Conservation (phyloP, 2,113 vertebrate species). For the Cacatua alba region DNA sequence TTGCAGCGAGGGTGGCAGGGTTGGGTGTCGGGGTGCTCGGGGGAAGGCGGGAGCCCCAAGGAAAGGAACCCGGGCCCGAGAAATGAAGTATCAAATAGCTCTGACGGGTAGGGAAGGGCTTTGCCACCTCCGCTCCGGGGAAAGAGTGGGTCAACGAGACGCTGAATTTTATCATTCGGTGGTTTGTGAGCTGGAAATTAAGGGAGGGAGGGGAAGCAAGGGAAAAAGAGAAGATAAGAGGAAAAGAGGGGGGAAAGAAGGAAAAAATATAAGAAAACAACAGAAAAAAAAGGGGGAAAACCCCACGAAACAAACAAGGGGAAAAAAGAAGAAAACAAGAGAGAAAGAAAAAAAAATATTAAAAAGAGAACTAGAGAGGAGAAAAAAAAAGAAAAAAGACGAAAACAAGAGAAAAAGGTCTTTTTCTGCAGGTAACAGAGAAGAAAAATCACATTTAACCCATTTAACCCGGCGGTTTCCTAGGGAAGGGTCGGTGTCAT, state of each 20-base stretch:
- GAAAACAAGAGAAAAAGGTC: not conserved
- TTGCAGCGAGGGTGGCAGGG: not conserved
- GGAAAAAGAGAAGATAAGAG: not conserved
- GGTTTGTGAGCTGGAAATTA: not conserved
- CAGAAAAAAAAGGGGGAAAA: accelerated
- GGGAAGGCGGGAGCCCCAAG: not conserved
- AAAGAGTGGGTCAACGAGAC: slow-evolving; percentile 43
- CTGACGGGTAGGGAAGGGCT: not conserved
- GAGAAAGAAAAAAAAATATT: not conserved
- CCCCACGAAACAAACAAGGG: too few relatives aligned
- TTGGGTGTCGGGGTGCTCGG: not conserved
- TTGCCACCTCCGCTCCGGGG: not conserved
- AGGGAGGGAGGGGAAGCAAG: not conserved
- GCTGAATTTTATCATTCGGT: not conserved
- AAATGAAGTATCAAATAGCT: not conserved
- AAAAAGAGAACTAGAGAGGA: too few relatives aligned
- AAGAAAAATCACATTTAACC: not conserved
- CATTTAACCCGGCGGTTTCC: not conserved
- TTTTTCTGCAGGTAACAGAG: not conserved
- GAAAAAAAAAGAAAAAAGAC: accelerated
- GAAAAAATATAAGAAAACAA: not conserved
- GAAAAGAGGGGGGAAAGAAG: not conserved
- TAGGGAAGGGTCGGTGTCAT: not conserved
- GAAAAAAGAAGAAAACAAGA: accelerated
- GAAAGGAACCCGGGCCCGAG: not conserved